phyloP scores from a whole-genome alignment of 53 echinoderm and acorn worm genomes.

The Crossaster papposus region DNA sequence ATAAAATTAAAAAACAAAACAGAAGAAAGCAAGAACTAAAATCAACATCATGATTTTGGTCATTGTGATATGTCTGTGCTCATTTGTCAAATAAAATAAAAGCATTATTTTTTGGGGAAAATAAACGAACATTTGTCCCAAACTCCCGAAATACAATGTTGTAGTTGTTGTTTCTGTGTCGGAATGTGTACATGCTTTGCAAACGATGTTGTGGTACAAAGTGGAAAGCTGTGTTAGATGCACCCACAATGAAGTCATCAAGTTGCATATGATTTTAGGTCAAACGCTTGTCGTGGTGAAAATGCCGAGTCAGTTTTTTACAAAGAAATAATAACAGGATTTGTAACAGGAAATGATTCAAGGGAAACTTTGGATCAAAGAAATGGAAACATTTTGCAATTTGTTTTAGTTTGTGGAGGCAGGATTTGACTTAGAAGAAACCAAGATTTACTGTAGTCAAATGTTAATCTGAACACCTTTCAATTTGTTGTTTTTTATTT shows the following conservation, averaged over 20 bases:
- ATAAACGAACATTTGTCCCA: neutral
- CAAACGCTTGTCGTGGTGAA: too few relatives aligned
- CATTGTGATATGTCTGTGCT: slow-evolving; percentile 22
- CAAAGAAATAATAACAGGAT: too few relatives aligned
- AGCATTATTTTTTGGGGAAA: neutral
- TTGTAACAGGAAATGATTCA: too few relatives aligned
- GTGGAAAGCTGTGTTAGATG: neutral
- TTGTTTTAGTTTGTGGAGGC: neutral
- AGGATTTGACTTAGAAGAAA: neutral
- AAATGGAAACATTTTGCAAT: neutral
- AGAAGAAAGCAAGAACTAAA: neutral
- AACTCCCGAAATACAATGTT: neutral
- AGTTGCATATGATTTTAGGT: too few relatives aligned
- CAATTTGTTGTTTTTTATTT: neutral
- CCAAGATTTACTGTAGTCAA: too few relatives aligned
- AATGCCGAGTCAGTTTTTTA: too few relatives aligned
- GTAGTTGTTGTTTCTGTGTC: slow-evolving; percentile 6
- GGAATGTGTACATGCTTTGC: slow-evolving; percentile 50
- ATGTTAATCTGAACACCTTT: too few relatives aligned
- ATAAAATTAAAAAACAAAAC: too few relatives aligned
- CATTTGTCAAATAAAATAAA: neutral
- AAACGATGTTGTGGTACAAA: slow-evolving; percentile 30
- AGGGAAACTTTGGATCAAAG: neutral
- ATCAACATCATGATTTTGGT: slow-evolving; percentile 19
- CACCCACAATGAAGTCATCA: neutral